Evolutionary conservation across 2,113 vertebrate genomes (phyloP).

Genomic region (Azemiops feae): DNA sequence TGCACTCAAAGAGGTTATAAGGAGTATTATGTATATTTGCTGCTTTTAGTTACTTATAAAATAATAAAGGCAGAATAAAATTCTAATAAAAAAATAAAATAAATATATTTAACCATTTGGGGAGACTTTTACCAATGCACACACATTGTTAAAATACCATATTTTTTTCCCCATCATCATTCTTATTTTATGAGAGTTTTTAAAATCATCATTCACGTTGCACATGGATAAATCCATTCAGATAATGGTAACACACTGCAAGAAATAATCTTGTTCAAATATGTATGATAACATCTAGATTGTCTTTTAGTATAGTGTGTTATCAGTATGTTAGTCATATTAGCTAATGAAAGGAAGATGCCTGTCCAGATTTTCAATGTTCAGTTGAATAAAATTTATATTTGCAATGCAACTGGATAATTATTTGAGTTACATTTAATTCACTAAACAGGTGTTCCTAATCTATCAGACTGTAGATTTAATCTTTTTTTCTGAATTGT

Average conservation of each 20-base stretch:
- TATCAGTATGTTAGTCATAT: background rate
- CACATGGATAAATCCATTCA: background rate
- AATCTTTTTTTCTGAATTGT: constrained; percentile 29
- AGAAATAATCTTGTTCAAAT: background rate
- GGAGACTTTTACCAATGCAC: background rate
- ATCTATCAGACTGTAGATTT: background rate
- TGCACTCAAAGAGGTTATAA: too few species aligned
- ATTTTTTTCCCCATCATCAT: background rate
- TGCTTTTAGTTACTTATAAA: too few species aligned
- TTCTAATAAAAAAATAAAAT: background rate
- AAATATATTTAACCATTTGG: background rate
- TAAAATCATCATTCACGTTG: background rate
- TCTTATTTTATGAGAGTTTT: background rate
- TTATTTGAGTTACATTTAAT: constrained; percentile 4
- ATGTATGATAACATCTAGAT: background rate
- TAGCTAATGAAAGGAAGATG: background rate
- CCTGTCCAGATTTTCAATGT: background rate
- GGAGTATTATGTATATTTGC: too few species aligned
- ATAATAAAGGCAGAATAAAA: too few species aligned
- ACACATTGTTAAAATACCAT: background rate
- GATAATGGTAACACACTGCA: background rate
- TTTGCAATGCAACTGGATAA: background rate
- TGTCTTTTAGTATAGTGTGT: background rate
- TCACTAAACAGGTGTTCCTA: background rate
- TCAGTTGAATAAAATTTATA: background rate